Evolutionary conservation across 2,888 invertebrate genomes (phyloP), one percentile per base, ranked within the genome.

Genomic region (Julus scandinavius): DNA sequence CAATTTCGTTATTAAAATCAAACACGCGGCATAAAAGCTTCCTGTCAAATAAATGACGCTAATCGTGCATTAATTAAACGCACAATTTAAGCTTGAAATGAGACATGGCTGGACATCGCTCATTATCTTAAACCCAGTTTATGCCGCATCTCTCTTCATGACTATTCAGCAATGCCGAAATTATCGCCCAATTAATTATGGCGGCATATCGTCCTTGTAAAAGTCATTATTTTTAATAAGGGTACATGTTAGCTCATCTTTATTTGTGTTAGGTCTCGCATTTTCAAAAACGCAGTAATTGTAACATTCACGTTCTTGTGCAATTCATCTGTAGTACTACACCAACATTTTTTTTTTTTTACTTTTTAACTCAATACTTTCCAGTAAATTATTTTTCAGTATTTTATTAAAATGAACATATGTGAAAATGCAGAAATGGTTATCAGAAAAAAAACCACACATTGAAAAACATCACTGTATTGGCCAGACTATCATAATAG

Each of bases 191-290:
- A 80, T 80, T 80, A 80, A 80, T 80, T 80, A 80, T 80, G 80
- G 38, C 80, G 38, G 38, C 38, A 80, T 15, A 38, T 13, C 80
- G 15, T 80, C 13, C 13, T 80, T 80, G 38, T 80, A 80, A 29
- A 38, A 80, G 80, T 80, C 80, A 80, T 80, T 80, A 80, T 38
- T 38, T 80, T 80, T 80, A 80, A 80, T 38, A 80, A 80, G 80
- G 80, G 80, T 15, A 4, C 29, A 38, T 7, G 80, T 38, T 80
- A 38, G 38, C 38, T 80, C 45, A 45, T 45, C 7, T 45, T 45
- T 45, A 45, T 45, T 45, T 7, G 7, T 45, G 45, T 1, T 45
- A 45, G 5, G 45, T 7, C 5, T 5, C 7, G 45, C 45, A 7
- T 45, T 5, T 5, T 7, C 45, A 45, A 45, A 45, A 45, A 29